phyloP scores from a whole-genome alignment of 2,888 invertebrate species.

The Microdon myrmicae region DNA sequence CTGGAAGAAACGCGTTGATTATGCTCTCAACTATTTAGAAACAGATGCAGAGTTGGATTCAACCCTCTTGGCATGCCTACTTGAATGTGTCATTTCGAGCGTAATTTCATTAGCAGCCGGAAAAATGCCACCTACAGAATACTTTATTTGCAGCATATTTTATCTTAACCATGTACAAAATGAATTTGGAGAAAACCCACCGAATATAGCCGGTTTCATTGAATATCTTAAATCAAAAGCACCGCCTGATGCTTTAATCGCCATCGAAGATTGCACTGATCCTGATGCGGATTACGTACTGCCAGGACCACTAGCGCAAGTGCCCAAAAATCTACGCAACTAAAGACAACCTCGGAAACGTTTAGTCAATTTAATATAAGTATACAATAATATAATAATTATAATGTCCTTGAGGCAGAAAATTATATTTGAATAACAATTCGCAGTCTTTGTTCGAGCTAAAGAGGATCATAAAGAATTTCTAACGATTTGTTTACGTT shows the following conservation, averaged over 20 bases:
- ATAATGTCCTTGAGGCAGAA: slow-evolving; percentile 10
- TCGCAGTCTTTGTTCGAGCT: slow-evolving; percentile 42
- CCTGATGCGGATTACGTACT: background rate
- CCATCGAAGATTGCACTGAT: background rate
- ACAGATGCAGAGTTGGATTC: slow-evolving; percentile 13
- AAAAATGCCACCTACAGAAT: slow-evolving; percentile 38
- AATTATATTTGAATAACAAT: no score
- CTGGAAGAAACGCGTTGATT: slow-evolving; percentile 48
- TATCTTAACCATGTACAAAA: slow-evolving; percentile 44
- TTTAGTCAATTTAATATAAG: background rate
- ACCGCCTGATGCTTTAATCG: background rate
- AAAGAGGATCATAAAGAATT: slow-evolving; percentile 21
- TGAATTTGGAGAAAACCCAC: slow-evolving; percentile 46
- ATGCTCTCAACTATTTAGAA: slow-evolving; percentile 30
- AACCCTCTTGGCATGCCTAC: slow-evolving; percentile 7
- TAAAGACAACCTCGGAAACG: background rate
- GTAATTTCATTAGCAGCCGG: slow-evolving; percentile 46
- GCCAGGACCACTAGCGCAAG: slow-evolving; percentile 2
- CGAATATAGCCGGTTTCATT: slow-evolving; percentile 46
- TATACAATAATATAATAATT: background rate
- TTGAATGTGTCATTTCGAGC: slow-evolving; percentile 42
- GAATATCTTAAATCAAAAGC: slow-evolving; percentile 22
- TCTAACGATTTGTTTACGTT: no score
- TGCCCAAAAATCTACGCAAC: slow-evolving; percentile 4
- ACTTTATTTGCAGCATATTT: slow-evolving; percentile 31